These are phyloP conservation scores for Emmelina monodactyla DNA, from an alignment of 2,888 invertebrate genomes.

Conservation along the genomic window DNA sequence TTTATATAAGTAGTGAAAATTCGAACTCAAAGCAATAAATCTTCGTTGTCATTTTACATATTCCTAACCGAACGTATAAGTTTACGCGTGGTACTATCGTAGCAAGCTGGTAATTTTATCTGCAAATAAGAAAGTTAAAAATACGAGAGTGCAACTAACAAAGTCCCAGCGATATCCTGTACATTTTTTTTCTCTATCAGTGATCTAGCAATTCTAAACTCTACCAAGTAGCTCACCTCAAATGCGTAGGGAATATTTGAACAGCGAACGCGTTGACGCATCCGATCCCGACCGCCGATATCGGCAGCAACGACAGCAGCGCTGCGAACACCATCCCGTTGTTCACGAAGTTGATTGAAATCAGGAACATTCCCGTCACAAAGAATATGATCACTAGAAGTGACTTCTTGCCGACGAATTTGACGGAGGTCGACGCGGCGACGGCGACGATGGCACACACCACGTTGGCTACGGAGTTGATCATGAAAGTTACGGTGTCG, in stretches of 20 bases:
- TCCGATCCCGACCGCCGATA: slow-evolving; percentile 42
- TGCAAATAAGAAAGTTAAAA: too few relatives aligned
- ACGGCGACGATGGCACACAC: slow-evolving; percentile 36
- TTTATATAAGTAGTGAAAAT: too few relatives aligned
- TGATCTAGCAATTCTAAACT: too few relatives aligned
- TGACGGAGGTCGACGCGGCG: slow-evolving; percentile 35
- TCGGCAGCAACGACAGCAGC: slow-evolving; percentile 36
- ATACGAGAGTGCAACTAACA: too few relatives aligned
- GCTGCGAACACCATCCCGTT: slow-evolving; percentile 40
- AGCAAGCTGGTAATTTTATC: too few relatives aligned
- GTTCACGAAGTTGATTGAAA: slow-evolving; percentile 44
- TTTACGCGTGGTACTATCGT: too few relatives aligned
- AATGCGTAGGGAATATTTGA: slow-evolving; percentile 50
- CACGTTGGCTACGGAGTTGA: slow-evolving; percentile 37
- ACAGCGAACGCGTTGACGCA: slow-evolving; percentile 52
- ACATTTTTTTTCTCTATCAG: too few relatives aligned
- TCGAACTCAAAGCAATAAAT: too few relatives aligned
- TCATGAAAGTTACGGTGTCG: slow-evolving; percentile 35
- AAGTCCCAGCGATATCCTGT: too few relatives aligned
- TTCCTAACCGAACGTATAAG: too few relatives aligned
- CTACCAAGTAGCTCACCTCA: slow-evolving; percentile 31
- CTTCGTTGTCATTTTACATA: too few relatives aligned
- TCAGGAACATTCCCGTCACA: slow-evolving; percentile 33
- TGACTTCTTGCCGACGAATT: slow-evolving; percentile 43
- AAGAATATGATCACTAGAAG: slow-evolving; percentile 32